Evolutionary conservation across 2,888 invertebrate genomes (phyloP), one percentile per base, ranked within the genome.

Genomic region (Branchinecta sandiegonensis): DNA sequence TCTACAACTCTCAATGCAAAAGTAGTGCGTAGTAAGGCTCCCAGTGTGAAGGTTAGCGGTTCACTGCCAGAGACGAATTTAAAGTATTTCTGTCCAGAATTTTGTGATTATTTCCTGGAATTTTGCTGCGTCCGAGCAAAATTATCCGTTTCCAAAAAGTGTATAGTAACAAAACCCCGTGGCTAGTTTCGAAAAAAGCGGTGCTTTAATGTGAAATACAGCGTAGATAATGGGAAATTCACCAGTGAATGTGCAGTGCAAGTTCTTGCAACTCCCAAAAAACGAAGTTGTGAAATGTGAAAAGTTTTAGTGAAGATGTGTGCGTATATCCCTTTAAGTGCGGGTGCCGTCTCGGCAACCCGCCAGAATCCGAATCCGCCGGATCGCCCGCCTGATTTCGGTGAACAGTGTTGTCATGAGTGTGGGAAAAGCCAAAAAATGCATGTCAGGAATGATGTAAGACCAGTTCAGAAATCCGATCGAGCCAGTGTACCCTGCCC

Each of bases 1-100:
- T 1, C 10, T n/a, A 56, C n/a, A 14, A 56, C 56, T 56, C n/a
- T 56, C 17, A n/a, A n/a, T 14, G 56, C 56, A 14, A 56, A 56
- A 56, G 56, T 56, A 56, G 56, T 56, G 56, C 56, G 56, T 56
- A 56, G 56, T 56, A 56, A 17, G 56, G 7, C 17, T 56, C 56
- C 17, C 17, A 8, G 56, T 14, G n/a, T 8, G 17, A 56, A 56
- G 17, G 37, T 37, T 37, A 5, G 37, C 37, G 37, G 37, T 37
- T 4, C 37, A 37, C 37, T 37, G 37, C 37, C 37, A 37, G 56
- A 56, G 56, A 14, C 14, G 56, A n/a, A 56, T 56, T 56, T 56
- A 10, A 56, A 14, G 11, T 56, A 37, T 37, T 37, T 37, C 37
- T 37, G 37, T 37, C 37, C 37, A 37, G 37, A 37, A 37, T 37